A percentile compares a stretch with the other conserved stretches of the same genome.
phyloP scores from a whole-genome alignment of 2,797 vertebrate genomes.

The Scleropages formosus region DNA sequence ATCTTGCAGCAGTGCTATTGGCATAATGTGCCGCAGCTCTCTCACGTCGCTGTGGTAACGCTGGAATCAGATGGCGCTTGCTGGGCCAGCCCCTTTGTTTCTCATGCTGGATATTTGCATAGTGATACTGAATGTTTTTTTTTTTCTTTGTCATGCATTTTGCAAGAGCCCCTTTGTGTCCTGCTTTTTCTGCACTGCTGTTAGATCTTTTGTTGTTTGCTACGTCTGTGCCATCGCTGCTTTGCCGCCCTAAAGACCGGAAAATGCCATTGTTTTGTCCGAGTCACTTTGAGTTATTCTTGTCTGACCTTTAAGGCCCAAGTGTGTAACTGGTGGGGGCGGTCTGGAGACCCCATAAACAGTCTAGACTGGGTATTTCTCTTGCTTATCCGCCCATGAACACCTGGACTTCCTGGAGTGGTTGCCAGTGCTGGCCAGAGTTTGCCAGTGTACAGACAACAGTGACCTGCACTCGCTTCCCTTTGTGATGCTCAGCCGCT shows the following conservation, averaged over 20 bases:
- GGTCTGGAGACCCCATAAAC: slow-evolving; percentile 26
- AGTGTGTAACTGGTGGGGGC: slow-evolving; percentile 20
- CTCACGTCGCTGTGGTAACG: background rate
- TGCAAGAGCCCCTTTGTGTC: slow-evolving; percentile 4
- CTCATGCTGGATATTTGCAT: background rate
- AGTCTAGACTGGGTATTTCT: slow-evolving; percentile 23
- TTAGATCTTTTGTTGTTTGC: background rate
- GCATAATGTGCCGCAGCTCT: slow-evolving; percentile 5
- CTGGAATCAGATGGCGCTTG: background rate
- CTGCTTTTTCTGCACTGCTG: background rate
- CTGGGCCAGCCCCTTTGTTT: slow-evolving; percentile 5
- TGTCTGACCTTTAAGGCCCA: slow-evolving; percentile 19
- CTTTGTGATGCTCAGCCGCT: background rate
- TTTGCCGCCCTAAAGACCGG: slow-evolving; percentile 19
- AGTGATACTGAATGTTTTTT: background rate
- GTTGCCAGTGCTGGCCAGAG: slow-evolving; percentile 25
- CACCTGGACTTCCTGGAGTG: background rate
- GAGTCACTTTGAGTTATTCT: slow-evolving; percentile 35
- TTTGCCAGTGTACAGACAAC: background rate
- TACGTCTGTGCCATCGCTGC: background rate
- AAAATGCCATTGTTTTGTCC: slow-evolving; percentile 25
- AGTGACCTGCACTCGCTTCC: background rate
- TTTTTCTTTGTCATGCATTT: no score
- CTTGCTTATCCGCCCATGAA: slow-evolving; percentile 27
- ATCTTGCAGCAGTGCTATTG: slow-evolving; percentile 15